phyloP scores from a whole-genome alignment of 2,113 vertebrate species.

The Cyprinus carpio region DNA sequence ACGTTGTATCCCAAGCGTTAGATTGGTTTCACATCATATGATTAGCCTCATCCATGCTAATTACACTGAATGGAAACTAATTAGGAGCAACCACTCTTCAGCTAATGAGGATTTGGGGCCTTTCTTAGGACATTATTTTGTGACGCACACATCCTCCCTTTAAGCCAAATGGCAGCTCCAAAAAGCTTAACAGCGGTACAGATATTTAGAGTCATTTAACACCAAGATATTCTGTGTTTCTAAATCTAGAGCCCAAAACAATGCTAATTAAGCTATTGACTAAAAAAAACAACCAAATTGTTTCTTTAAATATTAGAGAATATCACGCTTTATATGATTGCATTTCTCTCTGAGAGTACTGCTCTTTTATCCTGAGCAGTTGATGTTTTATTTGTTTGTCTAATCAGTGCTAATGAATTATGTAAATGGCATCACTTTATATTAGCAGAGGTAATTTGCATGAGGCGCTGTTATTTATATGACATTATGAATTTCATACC shows the following conservation, averaged over 20 bases:
- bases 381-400: slow-evolving; percentile 55
- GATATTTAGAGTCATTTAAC: background rate
- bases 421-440: slow-evolving; percentile 14
- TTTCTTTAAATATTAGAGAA: background rate
- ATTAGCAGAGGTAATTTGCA: slow-evolving; percentile 23
- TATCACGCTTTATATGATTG: background rate
- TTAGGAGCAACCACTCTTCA: slow-evolving; percentile 94
- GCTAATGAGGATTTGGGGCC: slow-evolving; percentile 92
- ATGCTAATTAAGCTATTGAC: background rate
- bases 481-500: slow-evolving; percentile 1
- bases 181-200: slow-evolving; percentile 44
- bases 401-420: slow-evolving; percentile 23
- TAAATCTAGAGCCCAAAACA: background rate
- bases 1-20: slow-evolving; percentile 89
- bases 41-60: slow-evolving; percentile 95
- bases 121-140: slow-evolving; percentile 84
- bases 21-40: slow-evolving; percentile 96
- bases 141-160: slow-evolving; percentile 61
- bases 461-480: slow-evolving; percentile 1
- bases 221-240: background rate
- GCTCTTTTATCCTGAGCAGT: slow-evolving; percentile 55
- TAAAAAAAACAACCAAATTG: background rate
- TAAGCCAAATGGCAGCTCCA: slow-evolving; percentile 37
- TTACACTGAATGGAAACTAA: slow-evolving; percentile 96
- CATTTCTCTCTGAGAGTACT: slow-evolving; percentile 58